A percentile compares a stretch with the other conserved stretches of the same genome.
Conservation (phyloP, 2,888 invertebrate species). For the Anthrax anthrax region DNA sequence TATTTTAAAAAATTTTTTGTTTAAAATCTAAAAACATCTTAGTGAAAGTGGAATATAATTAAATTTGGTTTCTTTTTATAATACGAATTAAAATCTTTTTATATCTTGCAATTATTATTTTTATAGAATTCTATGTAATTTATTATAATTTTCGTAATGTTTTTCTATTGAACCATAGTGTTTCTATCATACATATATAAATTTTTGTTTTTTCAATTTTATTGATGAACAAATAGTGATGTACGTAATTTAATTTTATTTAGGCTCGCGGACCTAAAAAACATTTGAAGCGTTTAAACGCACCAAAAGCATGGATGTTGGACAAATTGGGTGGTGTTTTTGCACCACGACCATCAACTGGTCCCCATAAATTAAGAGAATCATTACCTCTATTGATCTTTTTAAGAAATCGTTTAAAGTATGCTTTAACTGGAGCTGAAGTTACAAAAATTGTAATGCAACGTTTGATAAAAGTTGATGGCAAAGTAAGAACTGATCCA, state of each 20-base stretch:
- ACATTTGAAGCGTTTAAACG: conserved; percentile 97
- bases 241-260: conserved; percentile 14
- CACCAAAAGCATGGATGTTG: conserved; percentile 99
- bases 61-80: no score
- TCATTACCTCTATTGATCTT: conserved; percentile 93
- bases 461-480: conserved; percentile 94
- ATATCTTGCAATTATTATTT: no score
- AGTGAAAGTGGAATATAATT: no score
- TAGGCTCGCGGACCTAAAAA: conserved; percentile 98
- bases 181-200: no score
- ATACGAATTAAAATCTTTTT: no score
- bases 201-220: no score
- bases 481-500: conserved; percentile 93
- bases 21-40: no score
- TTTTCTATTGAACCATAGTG: no score
- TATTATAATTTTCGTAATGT: no score
- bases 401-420: conserved; percentile 93
- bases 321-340: conserved; percentile 97
- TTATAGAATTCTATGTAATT: no score
- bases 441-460: conserved; percentile 98
- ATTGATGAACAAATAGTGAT: no score
- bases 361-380: conserved; percentile 95
- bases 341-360: conserved; percentile 93
- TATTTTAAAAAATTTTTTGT: no score
- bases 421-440: conserved; percentile 92